Evolutionary conservation across 30 jellyfish, hydroid and myxozoan genomes (phyloP), one percentile per base, ranked within the genome.

Genomic region (Hydractinia echinata): DNA sequence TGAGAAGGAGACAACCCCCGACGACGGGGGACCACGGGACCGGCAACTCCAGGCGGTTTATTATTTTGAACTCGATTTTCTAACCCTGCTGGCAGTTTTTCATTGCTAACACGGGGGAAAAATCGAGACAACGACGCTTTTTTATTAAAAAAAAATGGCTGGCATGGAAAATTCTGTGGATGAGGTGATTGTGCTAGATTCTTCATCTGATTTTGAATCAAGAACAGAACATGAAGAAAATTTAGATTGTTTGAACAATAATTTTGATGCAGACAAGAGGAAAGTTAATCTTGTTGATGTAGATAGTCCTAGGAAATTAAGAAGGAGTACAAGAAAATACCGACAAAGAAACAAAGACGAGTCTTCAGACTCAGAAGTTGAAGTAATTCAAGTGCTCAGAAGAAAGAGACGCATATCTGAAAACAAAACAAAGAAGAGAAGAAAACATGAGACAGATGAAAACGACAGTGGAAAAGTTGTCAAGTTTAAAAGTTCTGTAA

Each of bases 321-420:
- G 16, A 64, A 48, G 81, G 51, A 19, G 30, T 6, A 71, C 0
- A 19, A 48, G 81, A 71, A 50, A 20, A 3, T 71, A 71, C n/a
- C 71, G 81, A 30, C 81, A 71, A 50, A 71, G 81, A 20, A 71
- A 9, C n/a, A 71, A 9, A 8, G 60, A n/a, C 39, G n/a, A 30
- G 15, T 30, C 55, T 30, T 71, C 81, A 20, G 81, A 71, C 51
- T 71, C 81, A 19, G 81, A 71, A 71, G 21, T 58, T 48, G 81
- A 71, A n/a, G 60, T 19, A 7, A 71, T 19, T 7, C 55, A 71
- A 14, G 14, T 19, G 68, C 60, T 19, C 81, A 71, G 21, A 15
- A 21, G 51, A 1, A 30, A 71, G 11, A 58, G 69, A 58, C 69
- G 69, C 19, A 1, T 58, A 58, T 11, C 19, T 11, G 68, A 71